Evolutionary conservation across 2,888 invertebrate genomes (phyloP).

Genomic region (Zygaena filipendulae): DNA sequence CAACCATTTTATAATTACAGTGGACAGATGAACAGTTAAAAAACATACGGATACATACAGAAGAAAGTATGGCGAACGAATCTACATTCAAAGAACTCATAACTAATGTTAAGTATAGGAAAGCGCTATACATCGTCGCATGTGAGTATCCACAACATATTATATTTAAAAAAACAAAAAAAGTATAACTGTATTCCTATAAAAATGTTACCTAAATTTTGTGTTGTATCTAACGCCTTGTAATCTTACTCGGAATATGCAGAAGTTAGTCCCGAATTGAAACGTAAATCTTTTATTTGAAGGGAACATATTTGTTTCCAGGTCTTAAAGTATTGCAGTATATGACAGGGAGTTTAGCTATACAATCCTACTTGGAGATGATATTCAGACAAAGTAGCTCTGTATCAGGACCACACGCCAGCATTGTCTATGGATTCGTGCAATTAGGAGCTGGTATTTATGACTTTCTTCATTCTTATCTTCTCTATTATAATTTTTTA

Average conservation of each 20-base stretch:
- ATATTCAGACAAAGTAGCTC: slow-evolving; percentile 66
- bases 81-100: slow-evolving; percentile 58
- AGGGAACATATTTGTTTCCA: too few species aligned
- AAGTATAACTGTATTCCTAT: too few species aligned
- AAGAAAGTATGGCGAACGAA: slow-evolving; percentile 62
- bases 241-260: too few species aligned
- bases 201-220: too few species aligned
- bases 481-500: too few species aligned
- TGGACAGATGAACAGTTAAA: slow-evolving; percentile 42
- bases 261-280: too few species aligned
- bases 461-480: too few species aligned
- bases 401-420: slow-evolving; percentile 62
- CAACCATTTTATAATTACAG: slow-evolving; percentile 34
- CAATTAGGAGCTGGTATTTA: slow-evolving; percentile 63
- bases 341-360: slow-evolving; percentile 69
- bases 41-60: slow-evolving; percentile 46
- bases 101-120: slow-evolving; percentile 59
- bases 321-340: slow-evolving; percentile 70
- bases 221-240: too few species aligned
- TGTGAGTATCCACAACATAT: slow-evolving; percentile 29
- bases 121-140: slow-evolving; percentile 50
- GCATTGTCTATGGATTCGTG: slow-evolving; percentile 70
- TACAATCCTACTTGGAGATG: slow-evolving; percentile 71
- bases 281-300: too few species aligned
- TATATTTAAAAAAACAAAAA: too few species aligned